These are phyloP conservation scores for Xenopus laevis DNA, from an alignment of 2,113 vertebrate species.

Conservation along the genomic window DNA sequence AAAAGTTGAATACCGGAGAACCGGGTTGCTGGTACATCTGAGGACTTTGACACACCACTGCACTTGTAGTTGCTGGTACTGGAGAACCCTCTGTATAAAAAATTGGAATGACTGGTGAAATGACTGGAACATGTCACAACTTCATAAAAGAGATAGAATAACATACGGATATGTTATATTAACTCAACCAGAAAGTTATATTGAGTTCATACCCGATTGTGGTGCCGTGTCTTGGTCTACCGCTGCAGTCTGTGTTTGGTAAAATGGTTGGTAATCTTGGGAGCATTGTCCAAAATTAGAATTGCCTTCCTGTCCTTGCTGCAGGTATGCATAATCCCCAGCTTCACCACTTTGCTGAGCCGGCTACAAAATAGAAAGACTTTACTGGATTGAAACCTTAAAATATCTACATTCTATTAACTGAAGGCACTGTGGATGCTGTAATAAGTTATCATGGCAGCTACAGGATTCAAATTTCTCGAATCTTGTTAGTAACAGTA, in stretches of 20 bases:
- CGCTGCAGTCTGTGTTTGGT: constrained; percentile 75
- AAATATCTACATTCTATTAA: too few relatives aligned
- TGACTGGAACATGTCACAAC: neutral
- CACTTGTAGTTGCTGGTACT: constrained; percentile 74
- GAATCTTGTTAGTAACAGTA: too few relatives aligned
- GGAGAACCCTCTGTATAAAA: constrained; percentile 44
- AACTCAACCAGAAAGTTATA: too few relatives aligned
- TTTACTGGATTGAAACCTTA: too few relatives aligned
- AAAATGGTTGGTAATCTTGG: constrained; percentile 85
- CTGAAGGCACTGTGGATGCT: too few relatives aligned
- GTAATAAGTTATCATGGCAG: too few relatives aligned
- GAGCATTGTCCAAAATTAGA: constrained; percentile 75
- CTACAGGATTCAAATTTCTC: too few relatives aligned
- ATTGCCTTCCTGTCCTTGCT: constrained; percentile 82
- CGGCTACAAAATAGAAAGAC: constrained; percentile 51
- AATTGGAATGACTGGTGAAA: too few relatives aligned
- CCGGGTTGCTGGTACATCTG: constrained; percentile 88
- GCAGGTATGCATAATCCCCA: constrained; percentile 83
- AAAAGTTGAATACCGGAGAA: constrained; percentile 74
- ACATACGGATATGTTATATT: too few relatives aligned
- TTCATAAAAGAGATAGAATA: too few relatives aligned
- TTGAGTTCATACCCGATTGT: constrained; percentile 61
- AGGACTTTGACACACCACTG: constrained; percentile 86
- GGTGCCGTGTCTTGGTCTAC: constrained; percentile 72
- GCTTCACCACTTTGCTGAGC: constrained; percentile 81